phyloP scores from a whole-genome alignment of 1,140 invertebrate genomes.

The Trichonephila clavipes region DNA sequence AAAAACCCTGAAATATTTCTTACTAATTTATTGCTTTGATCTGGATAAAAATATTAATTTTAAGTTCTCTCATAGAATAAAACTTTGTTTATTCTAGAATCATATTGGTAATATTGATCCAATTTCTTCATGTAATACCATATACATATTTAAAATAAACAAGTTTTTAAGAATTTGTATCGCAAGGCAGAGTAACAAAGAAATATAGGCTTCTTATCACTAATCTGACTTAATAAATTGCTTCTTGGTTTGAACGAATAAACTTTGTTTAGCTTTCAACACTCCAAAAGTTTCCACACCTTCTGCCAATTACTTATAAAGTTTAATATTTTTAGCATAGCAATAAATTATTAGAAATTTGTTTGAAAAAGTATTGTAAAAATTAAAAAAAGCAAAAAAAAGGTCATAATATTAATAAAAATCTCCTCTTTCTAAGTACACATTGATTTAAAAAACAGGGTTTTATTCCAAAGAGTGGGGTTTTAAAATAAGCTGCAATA shows the following conservation, averaged over 20 bases:
- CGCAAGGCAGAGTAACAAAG: not conserved
- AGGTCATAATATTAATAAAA: not conserved
- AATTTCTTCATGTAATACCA: too few relatives aligned
- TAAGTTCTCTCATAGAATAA: too few relatives aligned
- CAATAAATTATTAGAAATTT: not conserved
- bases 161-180: too few relatives aligned
- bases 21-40: too few relatives aligned
- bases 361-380: not conserved
- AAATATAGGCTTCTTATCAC: too few relatives aligned
- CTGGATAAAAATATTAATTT: too few relatives aligned
- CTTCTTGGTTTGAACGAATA: not conserved
- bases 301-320: constrained; percentile 1
- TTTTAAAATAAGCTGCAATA: not conserved
- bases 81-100: too few relatives aligned
- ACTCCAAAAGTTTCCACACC: too few relatives aligned
- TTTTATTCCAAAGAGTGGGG: not conserved
- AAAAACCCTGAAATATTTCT: too few relatives aligned
- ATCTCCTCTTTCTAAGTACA: not conserved
- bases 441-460: not conserved
- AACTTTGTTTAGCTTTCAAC: not conserved
- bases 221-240: constrained; percentile 17
- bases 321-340: not conserved
- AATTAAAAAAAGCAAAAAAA: not conserved
- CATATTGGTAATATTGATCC: too few relatives aligned
- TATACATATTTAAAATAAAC: too few relatives aligned